phyloP scores from a whole-genome alignment of 2,113 vertebrate species.

The Struthidea cinerea region DNA sequence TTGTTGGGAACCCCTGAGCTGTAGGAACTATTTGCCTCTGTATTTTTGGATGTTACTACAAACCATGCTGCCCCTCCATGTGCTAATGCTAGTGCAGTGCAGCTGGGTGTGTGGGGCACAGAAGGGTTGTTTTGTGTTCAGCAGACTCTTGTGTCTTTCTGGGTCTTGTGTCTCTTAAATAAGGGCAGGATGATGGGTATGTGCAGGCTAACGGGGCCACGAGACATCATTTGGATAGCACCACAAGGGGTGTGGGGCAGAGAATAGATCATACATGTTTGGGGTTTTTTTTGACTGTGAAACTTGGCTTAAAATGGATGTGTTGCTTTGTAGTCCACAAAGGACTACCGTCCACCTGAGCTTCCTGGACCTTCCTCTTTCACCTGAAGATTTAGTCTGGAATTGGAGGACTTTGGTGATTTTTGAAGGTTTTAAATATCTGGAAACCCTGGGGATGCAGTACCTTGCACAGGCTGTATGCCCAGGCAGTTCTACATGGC shows the following conservation, averaged over 20 bases:
- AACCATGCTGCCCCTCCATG: accelerated
- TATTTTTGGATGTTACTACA: not conserved
- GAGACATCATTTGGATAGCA: not conserved
- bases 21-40: not conserved
- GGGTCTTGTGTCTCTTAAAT: not conserved
- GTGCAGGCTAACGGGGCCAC: accelerated
- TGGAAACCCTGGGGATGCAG: not conserved
- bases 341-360: not conserved
- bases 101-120: not conserved
- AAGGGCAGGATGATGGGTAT: not conserved
- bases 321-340: not conserved
- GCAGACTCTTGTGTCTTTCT: not conserved
- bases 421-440: not conserved
- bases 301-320: not conserved
- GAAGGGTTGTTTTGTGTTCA: not conserved
- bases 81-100: not conserved
- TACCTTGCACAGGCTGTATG: accelerated
- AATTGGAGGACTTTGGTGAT: not conserved
- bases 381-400: not conserved
- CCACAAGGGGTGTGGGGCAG: accelerated
- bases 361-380: not conserved
- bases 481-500: not conserved
- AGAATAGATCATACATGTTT: not conserved
- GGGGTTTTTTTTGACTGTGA: not conserved
- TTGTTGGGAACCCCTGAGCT: not conserved